A percentile compares a stretch with the other conserved stretches of the same genome.
Conservation (phyloP, 2,113 vertebrate genomes). For the Phalacrocorax brasilianus region DNA sequence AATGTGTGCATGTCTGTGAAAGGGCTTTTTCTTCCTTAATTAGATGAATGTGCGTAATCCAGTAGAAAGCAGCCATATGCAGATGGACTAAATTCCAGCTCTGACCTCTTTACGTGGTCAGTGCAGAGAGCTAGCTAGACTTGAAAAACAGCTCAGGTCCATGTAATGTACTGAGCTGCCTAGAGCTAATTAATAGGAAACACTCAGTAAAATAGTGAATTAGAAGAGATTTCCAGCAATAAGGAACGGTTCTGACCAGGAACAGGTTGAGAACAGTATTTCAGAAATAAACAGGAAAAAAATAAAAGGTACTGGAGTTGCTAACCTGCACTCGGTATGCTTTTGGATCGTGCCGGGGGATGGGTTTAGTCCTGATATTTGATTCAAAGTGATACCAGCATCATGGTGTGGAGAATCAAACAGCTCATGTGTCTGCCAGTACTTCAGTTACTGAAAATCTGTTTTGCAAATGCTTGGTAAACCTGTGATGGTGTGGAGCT, state of each 20-base stretch:
- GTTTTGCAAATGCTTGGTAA: background rate
- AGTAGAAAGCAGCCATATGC: background rate
- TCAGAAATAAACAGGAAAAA: background rate
- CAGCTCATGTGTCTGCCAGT: background rate
- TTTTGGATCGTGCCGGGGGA: background rate
- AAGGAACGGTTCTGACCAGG: background rate
- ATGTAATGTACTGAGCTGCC: background rate
- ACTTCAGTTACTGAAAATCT: background rate
- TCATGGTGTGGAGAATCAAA: background rate
- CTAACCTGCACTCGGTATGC: background rate
- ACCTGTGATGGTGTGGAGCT: background rate
- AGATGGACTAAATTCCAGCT: background rate
- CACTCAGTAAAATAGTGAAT: background rate
- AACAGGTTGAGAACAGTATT: background rate
- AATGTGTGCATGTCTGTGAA: background rate
- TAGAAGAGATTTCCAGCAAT: background rate
- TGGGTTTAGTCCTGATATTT: background rate
- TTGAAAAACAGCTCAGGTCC: accelerated
- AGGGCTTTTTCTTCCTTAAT: background rate
- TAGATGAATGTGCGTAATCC: background rate
- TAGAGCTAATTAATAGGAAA: background rate
- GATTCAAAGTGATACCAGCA: background rate
- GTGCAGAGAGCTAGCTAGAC: background rate
- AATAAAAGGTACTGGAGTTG: background rate
- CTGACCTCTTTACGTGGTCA: background rate